These are phyloP conservation scores for Portevinia maculata DNA, from an alignment of 2,888 invertebrate genomes.

Conservation along the genomic window DNA sequence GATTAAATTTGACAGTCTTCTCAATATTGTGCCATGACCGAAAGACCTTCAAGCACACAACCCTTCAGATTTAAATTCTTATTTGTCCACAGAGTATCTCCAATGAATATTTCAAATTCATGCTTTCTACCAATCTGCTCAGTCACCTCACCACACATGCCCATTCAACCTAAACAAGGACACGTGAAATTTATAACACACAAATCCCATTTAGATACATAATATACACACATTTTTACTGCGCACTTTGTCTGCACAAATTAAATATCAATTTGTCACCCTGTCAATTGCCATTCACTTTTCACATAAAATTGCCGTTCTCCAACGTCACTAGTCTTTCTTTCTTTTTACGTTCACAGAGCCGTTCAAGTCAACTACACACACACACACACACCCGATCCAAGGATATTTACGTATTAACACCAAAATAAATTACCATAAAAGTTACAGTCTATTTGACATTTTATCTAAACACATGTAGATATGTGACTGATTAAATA, in stretches of 20 bases:
- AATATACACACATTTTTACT: constrained; percentile 26
- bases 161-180: constrained; percentile 34
- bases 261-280: constrained; percentile 71
- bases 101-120: too few species aligned
- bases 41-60: too few species aligned
- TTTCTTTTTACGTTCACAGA: neutral
- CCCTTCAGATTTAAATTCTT: too few species aligned
- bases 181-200: constrained; percentile 45
- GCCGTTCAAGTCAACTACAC: neutral
- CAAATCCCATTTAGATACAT: constrained; percentile 27
- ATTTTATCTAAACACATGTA: constrained; percentile 74
- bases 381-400: neutral
- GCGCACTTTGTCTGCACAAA: constrained; percentile 35
- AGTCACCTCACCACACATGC: neutral
- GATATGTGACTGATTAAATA: constrained; percentile 72
- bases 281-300: constrained; percentile 59
- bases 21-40: too few species aligned
- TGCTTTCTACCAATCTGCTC: neutral
- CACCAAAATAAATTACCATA: constrained; percentile 71
- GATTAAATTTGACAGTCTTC: too few species aligned
- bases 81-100: too few species aligned
- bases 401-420: neutral
- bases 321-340: neutral
- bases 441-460: constrained; percentile 73
- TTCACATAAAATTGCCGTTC: constrained; percentile 51